Conservation (phyloP, 2,888 invertebrate species). For the Hirtodrosophila histrioides region DNA sequence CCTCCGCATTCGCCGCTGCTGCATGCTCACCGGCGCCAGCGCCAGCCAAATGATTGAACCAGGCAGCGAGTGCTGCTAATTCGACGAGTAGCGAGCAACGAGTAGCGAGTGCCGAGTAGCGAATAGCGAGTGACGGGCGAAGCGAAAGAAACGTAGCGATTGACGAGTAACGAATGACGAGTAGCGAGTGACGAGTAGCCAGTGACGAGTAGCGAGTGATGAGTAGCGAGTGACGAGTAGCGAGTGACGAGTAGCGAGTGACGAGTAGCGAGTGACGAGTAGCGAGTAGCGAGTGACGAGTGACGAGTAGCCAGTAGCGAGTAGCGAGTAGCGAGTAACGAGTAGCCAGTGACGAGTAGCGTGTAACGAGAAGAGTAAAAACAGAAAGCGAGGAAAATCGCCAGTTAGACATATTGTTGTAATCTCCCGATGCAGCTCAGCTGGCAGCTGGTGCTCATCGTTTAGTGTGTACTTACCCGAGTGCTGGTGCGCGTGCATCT, state of each 20-base stretch:
- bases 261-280: neutral
- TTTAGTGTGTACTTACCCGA: conserved; percentile 81
- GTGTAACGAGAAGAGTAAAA: conserved; percentile 14
- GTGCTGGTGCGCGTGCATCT: conserved; percentile 85
- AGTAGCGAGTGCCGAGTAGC: neutral
- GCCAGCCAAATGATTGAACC: conserved; percentile 87
- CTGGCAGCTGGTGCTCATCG: neutral
- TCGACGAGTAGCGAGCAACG: neutral
- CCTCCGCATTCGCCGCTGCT: conserved; percentile 82
- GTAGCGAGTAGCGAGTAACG: neutral
- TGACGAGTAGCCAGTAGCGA: neutral
- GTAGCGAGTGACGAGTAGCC: conserved; percentile 1
- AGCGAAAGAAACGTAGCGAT: neutral
- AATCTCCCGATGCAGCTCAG: neutral
- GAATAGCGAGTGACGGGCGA: neutral
- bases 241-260: neutral
- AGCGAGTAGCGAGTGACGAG: neutral
- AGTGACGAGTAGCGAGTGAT: neutral
- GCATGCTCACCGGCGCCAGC: conserved; percentile 86
- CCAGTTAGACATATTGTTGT: conserved; percentile 13
- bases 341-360: neutral
- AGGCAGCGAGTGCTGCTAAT: conserved; percentile 86
- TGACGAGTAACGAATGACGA: neutral
- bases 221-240: neutral
- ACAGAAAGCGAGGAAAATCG: neutral